These are phyloP conservation scores for Sinocyclocheilus anophthalmus DNA, from an alignment of 2,113 vertebrate species.

Conservation along the genomic window DNA sequence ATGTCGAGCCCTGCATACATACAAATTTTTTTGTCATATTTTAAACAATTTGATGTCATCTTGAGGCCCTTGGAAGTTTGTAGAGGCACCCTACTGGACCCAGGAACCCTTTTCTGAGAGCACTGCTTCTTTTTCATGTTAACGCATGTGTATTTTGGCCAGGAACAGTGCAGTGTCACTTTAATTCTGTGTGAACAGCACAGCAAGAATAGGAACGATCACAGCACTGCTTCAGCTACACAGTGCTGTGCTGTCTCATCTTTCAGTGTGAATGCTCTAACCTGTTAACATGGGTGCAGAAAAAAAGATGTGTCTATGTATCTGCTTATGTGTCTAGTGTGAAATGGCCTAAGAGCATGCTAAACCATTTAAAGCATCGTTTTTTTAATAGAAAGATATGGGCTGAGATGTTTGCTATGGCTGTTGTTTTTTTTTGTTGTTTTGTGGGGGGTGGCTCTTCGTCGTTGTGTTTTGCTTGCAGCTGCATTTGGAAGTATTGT, in stretches of 20 bases:
- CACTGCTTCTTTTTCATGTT: neutral
- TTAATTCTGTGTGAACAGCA: neutral
- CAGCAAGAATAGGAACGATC: neutral
- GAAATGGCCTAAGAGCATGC: neutral
- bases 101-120: neutral
- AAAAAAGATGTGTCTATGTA: neutral
- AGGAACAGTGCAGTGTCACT: neutral
- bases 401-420: neutral
- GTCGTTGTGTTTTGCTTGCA: neutral
- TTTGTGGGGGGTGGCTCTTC: too few species aligned
- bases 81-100: neutral
- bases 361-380: neutral
- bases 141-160: neutral
- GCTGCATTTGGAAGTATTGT: slow-evolving; percentile 3
- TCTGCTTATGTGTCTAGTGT: neutral
- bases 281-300: neutral
- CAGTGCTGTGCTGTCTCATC: neutral
- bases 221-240: neutral
- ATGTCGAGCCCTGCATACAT: neutral
- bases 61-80: neutral
- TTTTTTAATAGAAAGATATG: neutral
- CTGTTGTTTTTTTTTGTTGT: too few species aligned
- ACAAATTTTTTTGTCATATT: neutral
- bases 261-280: neutral
- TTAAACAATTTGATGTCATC: neutral